phyloP scores from a whole-genome alignment of 2,797 vertebrate genomes.

The Cryptoprocta ferox region DNA sequence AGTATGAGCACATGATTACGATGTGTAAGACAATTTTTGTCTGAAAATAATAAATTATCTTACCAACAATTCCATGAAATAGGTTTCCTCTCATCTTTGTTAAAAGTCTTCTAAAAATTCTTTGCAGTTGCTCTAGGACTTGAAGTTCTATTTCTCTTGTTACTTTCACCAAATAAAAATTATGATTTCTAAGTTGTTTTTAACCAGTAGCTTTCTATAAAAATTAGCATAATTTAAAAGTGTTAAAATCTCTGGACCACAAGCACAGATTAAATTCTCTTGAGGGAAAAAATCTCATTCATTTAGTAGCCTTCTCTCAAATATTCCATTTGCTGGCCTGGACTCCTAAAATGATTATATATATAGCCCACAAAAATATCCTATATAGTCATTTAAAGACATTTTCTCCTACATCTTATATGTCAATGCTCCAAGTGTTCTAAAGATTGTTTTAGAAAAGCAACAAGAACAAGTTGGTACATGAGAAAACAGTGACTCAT shows the following conservation, averaged over 20 bases:
- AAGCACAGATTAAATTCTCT: not conserved
- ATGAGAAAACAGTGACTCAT: not conserved
- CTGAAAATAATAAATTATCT: constrained; percentile 52
- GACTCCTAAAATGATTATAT: not conserved
- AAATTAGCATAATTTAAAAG: constrained; percentile 31
- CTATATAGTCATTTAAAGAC: not conserved
- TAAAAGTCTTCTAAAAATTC: constrained; percentile 14
- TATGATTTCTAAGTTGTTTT: not conserved
- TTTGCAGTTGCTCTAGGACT: constrained; percentile 4
- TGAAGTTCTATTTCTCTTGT: constrained; percentile 39
- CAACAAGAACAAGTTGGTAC: not conserved
- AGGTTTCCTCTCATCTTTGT: constrained; percentile 30
- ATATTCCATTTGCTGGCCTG: not conserved
- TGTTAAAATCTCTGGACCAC: not conserved
- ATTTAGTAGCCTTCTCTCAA: not conserved
- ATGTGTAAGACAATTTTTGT: not conserved
- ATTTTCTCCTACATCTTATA: not conserved
- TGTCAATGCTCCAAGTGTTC: not conserved
- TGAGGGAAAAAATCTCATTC: not conserved
- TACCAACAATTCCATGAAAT: not conserved
- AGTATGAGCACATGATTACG: not conserved
- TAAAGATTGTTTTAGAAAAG: not conserved
- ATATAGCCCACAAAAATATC: not conserved
- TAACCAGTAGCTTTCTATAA: not conserved
- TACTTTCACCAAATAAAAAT: not conserved